These are phyloP conservation scores for Cosmopolites sordidus DNA, from an alignment of 2,888 invertebrate genomes.

Conservation along the genomic window DNA sequence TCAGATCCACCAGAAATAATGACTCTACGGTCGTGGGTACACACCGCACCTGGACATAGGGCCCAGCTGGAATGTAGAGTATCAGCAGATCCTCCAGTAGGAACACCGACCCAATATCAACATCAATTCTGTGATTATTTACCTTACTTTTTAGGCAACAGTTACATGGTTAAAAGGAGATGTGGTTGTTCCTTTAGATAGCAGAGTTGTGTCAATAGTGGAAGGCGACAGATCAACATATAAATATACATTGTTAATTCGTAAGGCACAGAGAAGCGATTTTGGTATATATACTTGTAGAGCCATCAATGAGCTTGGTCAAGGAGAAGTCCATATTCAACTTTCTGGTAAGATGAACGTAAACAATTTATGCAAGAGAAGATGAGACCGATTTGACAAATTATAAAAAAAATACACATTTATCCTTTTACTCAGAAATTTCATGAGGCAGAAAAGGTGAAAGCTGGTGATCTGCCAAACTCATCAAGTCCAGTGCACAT, in stretches of 20 bases:
- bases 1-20: conserved; percentile 72
- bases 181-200: conserved; percentile 51
- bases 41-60: conserved; percentile 67
- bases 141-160: conserved; percentile 43
- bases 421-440: no score
- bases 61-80: conserved; percentile 67
- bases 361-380: no score
- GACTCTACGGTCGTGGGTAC: conserved; percentile 63
- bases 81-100: conserved; percentile 59
- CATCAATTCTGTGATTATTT: neutral
- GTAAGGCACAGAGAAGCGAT: conserved; percentile 63
- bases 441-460: no score
- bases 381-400: no score
- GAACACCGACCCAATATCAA: neutral
- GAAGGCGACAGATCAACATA: conserved; percentile 46
- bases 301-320: conserved; percentile 71
- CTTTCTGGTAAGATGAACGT: conserved; percentile 69
- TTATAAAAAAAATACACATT: no score
- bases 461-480: no score
- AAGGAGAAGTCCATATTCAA: conserved; percentile 65
- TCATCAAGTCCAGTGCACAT: no score
- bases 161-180: conserved; percentile 67
- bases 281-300: conserved; percentile 76
- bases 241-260: conserved; percentile 63
- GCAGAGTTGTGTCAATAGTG: conserved; percentile 45